phyloP scores from a whole-genome alignment of 2,113 vertebrate species.

The Scomber colias region DNA sequence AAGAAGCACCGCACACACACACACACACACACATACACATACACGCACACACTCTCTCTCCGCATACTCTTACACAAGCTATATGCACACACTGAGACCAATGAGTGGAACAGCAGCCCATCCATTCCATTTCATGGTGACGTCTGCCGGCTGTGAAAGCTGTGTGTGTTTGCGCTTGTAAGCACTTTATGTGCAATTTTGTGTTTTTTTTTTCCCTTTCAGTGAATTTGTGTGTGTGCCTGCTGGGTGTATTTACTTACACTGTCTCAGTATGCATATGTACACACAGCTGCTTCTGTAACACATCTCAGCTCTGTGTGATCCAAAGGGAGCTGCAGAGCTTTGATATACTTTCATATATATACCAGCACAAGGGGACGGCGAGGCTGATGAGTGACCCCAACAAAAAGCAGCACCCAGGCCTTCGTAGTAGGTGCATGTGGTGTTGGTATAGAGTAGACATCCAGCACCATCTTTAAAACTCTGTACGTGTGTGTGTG shows the following conservation, averaged over 20 bases:
- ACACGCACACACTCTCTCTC: neutral
- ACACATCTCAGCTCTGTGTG: conserved; percentile 49
- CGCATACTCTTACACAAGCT: conserved; percentile 2
- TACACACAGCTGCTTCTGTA: conserved; percentile 70
- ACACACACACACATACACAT: neutral
- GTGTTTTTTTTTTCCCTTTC: conserved; percentile 46
- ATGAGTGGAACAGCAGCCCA: conserved; percentile 53
- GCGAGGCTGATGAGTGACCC: conserved; percentile 50
- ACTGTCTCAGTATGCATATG: conserved; percentile 68
- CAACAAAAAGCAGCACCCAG: conserved; percentile 40
- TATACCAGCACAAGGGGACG: conserved; percentile 33
- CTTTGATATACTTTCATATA: conserved; percentile 60
- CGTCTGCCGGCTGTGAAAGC: conserved; percentile 36
- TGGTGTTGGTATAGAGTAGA: conserved; percentile 37
- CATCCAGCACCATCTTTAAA: conserved; percentile 14
- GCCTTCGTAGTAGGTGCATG: conserved; percentile 31
- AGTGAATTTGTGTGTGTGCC: conserved; percentile 41
- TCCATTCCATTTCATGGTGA: conserved; percentile 61
- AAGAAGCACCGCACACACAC: neutral
- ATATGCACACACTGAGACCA: conserved; percentile 46
- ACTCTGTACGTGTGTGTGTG: no score
- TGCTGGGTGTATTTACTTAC: conserved; percentile 73
- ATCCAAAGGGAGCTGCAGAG: conserved; percentile 46
- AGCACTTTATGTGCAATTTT: conserved; percentile 50
- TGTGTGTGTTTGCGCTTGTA: conserved; percentile 37